Evolutionary conservation across 1,140 invertebrate species (phyloP).

Genomic region (Pomphorhynchus laevis): DNA sequence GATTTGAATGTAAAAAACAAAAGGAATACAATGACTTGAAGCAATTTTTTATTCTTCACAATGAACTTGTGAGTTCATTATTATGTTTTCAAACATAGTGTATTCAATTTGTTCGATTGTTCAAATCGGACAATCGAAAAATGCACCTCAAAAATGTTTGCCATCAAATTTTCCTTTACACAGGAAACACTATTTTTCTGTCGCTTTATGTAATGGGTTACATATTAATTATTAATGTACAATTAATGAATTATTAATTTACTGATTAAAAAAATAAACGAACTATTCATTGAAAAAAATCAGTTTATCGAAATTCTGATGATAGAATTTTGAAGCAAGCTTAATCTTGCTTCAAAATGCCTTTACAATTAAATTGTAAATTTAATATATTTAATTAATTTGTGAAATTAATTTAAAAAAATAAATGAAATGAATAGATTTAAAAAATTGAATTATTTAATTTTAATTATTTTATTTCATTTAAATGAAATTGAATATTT

Average conservation of each 20-base stretch:
- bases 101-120: not conserved
- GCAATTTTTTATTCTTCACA: constrained; percentile 65
- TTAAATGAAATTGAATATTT: no score
- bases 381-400: no score
- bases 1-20: constrained; percentile 48
- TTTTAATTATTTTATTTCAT: no score
- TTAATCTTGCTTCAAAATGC: no score
- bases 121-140: not conserved
- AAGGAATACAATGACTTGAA: constrained; percentile 47
- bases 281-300: no score
- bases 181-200: not conserved
- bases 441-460: no score
- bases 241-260: not conserved
- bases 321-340: no score
- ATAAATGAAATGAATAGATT: no score
- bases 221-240: not conserved
- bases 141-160: not conserved
- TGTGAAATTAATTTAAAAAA: no score
- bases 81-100: not conserved
- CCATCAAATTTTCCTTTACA: not conserved
- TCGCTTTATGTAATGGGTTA: not conserved
- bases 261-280: no score
- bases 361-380: no score
- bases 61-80: constrained; percentile 27
- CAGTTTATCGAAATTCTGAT: no score